Evolutionary conservation across 2,113 vertebrate genomes (phyloP).

Genomic region (Holacanthus passer): DNA sequence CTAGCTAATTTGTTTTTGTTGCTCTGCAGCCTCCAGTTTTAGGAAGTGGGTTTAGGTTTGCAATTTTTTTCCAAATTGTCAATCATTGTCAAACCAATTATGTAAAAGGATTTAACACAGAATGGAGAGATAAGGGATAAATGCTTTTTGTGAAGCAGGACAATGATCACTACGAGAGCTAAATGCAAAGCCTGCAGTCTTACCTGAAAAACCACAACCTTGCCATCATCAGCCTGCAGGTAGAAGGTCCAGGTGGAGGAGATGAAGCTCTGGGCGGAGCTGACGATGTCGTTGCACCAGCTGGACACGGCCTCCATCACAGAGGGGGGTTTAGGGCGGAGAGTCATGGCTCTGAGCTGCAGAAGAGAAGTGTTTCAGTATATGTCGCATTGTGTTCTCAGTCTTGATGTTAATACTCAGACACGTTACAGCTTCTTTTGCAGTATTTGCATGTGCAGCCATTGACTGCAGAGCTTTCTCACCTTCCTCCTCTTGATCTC

Average conservation of each 20-base stretch:
- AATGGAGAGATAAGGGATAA: not conserved
- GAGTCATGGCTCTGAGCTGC: slow-evolving; percentile 84
- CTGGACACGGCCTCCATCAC: slow-evolving; percentile 91
- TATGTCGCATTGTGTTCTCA: not conserved
- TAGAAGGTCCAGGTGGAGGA: slow-evolving; percentile 99
- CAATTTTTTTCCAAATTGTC: not conserved
- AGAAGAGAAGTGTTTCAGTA: not conserved
- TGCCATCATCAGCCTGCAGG: slow-evolving; percentile 94
- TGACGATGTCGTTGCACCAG: slow-evolving; percentile 95
- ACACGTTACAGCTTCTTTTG: not conserved
- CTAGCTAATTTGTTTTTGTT: not conserved
- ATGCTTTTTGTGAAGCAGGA: not conserved
- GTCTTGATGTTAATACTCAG: not conserved
- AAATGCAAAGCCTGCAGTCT: slow-evolving; percentile 22
- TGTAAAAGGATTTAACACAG: not conserved
- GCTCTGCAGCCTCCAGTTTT: too few species aligned
- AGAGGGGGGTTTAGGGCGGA: slow-evolving; percentile 82
- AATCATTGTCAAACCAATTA: too few species aligned
- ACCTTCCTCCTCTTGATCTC: slow-evolving; percentile 91
- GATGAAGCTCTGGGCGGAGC: slow-evolving; percentile 96
- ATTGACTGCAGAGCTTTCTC: slow-evolving; percentile 39
- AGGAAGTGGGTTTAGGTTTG: not conserved
- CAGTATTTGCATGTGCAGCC: slow-evolving; percentile 9
- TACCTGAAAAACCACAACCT: slow-evolving; percentile 97
- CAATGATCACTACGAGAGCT: not conserved